phyloP scores from a whole-genome alignment of 2,888 invertebrate species.

The Trissolcus brochymenae region DNA sequence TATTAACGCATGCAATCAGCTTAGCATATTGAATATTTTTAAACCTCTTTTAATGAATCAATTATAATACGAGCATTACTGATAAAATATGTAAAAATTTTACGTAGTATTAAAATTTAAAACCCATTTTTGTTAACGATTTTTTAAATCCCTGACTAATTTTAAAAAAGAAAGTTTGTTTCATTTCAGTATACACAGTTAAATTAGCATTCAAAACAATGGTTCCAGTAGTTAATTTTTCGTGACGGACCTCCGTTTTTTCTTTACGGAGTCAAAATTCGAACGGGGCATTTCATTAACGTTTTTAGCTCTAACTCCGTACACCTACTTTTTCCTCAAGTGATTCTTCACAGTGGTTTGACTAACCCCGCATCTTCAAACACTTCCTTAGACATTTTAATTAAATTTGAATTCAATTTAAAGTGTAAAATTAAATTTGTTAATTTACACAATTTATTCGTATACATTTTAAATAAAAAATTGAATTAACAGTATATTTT shows the following conservation, averaged over 20 bases:
- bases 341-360: conserved; percentile 31
- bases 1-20: too few species aligned
- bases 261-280: conserved; percentile 26
- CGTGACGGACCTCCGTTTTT: background rate
- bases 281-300: conserved; percentile 47
- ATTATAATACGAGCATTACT: too few species aligned
- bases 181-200: conserved; percentile 3
- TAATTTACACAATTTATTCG: conserved; percentile 7
- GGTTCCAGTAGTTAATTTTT: conserved; percentile 40
- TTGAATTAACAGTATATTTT: too few species aligned
- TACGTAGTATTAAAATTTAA: too few species aligned
- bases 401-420: conserved; percentile 41
- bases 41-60: too few species aligned
- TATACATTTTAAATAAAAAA: too few species aligned
- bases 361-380: conserved; percentile 38
- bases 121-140: too few species aligned
- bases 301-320: conserved; percentile 30
- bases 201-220: conserved; percentile 39
- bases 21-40: too few species aligned
- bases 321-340: conserved; percentile 32
- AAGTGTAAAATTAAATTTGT: conserved; percentile 20
- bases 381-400: conserved; percentile 37
- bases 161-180: background rate
- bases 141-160: too few species aligned
- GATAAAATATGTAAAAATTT: too few species aligned